phyloP scores from a whole-genome alignment of 2,888 invertebrate species.

The Orchesellides sinensis region DNA sequence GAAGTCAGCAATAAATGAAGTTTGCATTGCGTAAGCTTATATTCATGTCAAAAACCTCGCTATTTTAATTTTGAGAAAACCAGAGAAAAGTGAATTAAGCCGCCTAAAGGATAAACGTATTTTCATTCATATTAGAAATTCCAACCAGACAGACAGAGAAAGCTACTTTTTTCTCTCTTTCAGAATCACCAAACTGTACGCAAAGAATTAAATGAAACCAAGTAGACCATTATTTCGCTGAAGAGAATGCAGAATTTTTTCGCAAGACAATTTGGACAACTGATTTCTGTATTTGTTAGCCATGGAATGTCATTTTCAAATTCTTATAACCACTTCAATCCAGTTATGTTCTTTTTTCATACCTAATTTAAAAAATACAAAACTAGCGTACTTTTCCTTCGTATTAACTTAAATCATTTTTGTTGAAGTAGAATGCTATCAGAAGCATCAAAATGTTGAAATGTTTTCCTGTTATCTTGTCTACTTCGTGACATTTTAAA shows the following conservation, averaged over 20 bases:
- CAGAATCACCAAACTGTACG: too few relatives aligned
- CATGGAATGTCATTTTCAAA: slow-evolving; percentile 47
- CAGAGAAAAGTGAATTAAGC: not conserved
- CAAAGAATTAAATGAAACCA: slow-evolving; percentile 51
- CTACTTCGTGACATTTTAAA: slow-evolving; percentile 58
- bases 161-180: too few relatives aligned
- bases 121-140: slow-evolving; percentile 26
- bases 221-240: slow-evolving; percentile 21
- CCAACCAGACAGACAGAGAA: not conserved
- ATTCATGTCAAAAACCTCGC: slow-evolving; percentile 8
- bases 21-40: slow-evolving; percentile 42
- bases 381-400: not conserved
- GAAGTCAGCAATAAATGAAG: slow-evolving; percentile 55
- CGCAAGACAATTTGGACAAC: slow-evolving; percentile 41
- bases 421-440: slow-evolving; percentile 38
- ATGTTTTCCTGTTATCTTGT: slow-evolving; percentile 47
- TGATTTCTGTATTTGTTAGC: slow-evolving; percentile 57
- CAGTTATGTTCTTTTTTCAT: too few relatives aligned
- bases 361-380: too few relatives aligned
- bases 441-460: slow-evolving; percentile 39
- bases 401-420: not conserved
- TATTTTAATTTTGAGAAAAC: slow-evolving; percentile 46
- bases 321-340: slow-evolving; percentile 61
- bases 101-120: slow-evolving; percentile 7
- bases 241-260: slow-evolving; percentile 18